Evolutionary conservation across 1,140 invertebrate genomes (phyloP), one percentile per base, ranked within the genome.

Genomic region (Brachionus manjavacas): DNA sequence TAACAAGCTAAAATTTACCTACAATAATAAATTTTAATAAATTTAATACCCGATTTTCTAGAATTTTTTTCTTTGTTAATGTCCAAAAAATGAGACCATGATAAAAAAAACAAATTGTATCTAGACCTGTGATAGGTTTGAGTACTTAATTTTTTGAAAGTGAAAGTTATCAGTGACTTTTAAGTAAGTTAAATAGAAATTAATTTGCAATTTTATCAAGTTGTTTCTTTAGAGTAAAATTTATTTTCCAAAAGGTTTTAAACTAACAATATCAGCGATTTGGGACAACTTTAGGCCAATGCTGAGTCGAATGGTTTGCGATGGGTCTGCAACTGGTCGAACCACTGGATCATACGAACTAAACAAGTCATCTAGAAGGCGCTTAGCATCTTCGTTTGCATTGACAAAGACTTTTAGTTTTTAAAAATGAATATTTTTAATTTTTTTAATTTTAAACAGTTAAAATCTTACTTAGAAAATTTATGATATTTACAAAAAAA

Each of bases 221-320:
- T 35, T 35, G 31, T 35, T 35, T 35, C 31, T 35, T 35, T 6
- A 35, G 31, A 35, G 7, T 6, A 35, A 35, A 35, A 35, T 7
- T 35, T 35, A 35, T 35, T 7, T 7, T n/a, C 4, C 31, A 35
- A 35, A 35, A 35, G 7, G 31, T 35, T 35, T 46, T 46, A 14
- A 2, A 84, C 52, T 84, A 39, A 76, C 83, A 28, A 84, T 84
- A 68, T 84, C 84, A 14, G 43, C 49, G n/a, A 84, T 60, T 66
- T 84, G 72, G 12, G 55, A 78, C 25, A 84, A 25, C 39, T 68
- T 78, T 12, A 84, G 39, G 28, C 84, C 84, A 25, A 84, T 74
- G 23, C 35, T 74, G 14, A 84, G 60, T 11, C 16, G 49, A 46
- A 84, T 49, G 16, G 60, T 78, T 25, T 84, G 28, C n/a, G 43